Evolutionary conservation across 2,113 vertebrate genomes (phyloP), one percentile per base, ranked within the genome.

Genomic region (Connochaetes taurinus): DNA sequence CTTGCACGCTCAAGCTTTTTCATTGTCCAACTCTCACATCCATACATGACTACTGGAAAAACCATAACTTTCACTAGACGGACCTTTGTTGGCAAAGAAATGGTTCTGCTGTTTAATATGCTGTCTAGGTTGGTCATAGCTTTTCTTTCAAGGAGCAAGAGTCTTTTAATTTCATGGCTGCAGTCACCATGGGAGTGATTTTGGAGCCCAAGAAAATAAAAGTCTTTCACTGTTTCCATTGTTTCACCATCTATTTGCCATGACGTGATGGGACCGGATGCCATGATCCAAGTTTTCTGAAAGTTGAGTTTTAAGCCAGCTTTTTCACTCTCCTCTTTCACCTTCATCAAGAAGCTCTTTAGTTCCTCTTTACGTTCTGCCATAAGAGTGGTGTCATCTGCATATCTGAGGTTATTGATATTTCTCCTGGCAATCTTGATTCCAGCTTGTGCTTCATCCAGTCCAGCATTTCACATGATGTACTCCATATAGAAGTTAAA

Each of bases 1-100:
- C n/a, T 71, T 71, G 5, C 1, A 0, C 0, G 2, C 67, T 71
- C n/a, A 40, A 23, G 40, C 19, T 71, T 71, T 12, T 36, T 71
- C 19, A 40, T 23, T 71, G 67, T 71, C n/a, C 67, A 71, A 40
- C 67, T 71, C 10, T 71, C 10, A 23, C n/a, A 71, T 71, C 19
- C n/a, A 23, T 6, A 71, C 67, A 40, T n/a, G 64, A 71, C n/a
- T 71, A 36, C 64, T 71, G 64, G n/a, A 71, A 71, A 71, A 71
- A 71, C 9, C 64, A 71, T 23, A 23, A 19, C 19, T 71, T 71
- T 71, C n/a, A 12, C 67, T 71, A 71, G 67, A 71, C 0, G 2
- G 67, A 71, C 10, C n/a, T 71, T 71, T 71, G n/a, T 40, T 40
- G n/a, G 67, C 17, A 71, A 40, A 40, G 67, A 71, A 40, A 71